These are phyloP conservation scores for Gerris lacustris DNA, from an alignment of 2,888 invertebrate genomes.

Conservation along the genomic window DNA sequence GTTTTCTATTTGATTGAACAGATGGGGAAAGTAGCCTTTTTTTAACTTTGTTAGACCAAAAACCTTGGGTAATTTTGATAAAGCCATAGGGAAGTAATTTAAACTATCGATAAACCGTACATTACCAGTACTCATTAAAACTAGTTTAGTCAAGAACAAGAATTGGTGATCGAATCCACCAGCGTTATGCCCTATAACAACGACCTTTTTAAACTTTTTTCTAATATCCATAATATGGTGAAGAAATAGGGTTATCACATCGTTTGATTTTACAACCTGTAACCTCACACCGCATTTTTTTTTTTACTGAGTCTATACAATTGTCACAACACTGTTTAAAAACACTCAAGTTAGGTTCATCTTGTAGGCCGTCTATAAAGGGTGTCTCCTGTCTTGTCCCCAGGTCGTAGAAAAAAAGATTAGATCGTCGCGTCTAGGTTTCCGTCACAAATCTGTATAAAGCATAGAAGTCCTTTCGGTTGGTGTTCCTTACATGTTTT, in stretches of 20 bases:
- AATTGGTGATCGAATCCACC: too few relatives aligned
- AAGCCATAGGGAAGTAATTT: slow-evolving; percentile 32
- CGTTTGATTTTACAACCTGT: too few relatives aligned
- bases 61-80: slow-evolving; percentile 29
- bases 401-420: not conserved
- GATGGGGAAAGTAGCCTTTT: slow-evolving; percentile 31
- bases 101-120: too few relatives aligned
- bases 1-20: slow-evolving; percentile 30
- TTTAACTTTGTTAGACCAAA: slow-evolving; percentile 28
- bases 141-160: too few relatives aligned
- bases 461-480: not conserved
- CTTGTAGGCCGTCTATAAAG: not conserved
- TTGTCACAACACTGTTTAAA: not conserved
- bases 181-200: too few relatives aligned
- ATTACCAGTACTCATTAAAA: too few relatives aligned
- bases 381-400: too few relatives aligned
- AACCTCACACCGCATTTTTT: too few relatives aligned
- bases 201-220: too few relatives aligned
- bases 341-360: not conserved
- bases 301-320: too few relatives aligned
- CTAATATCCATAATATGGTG: too few relatives aligned
- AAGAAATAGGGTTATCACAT: too few relatives aligned
- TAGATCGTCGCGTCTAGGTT: not conserved
- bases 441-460: not conserved
- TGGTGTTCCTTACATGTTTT: not conserved